Percentiles rank a stretch among this genome's conserved stretches.
Conservation (phyloP, 2,797 vertebrate genomes). For the Takifugu ocellatus region DNA sequence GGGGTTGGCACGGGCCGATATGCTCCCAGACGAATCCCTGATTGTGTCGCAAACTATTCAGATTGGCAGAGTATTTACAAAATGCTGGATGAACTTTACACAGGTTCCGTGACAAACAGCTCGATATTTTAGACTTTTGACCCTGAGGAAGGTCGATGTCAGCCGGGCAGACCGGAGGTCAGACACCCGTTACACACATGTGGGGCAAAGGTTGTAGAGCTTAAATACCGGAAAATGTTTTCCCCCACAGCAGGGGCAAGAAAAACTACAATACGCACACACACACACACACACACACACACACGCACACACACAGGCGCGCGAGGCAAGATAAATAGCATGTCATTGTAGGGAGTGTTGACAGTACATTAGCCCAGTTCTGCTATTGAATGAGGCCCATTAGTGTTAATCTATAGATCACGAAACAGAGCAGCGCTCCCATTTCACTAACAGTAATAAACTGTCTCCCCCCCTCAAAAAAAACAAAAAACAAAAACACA, state of each 20-base stretch:
- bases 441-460: conserved; percentile 31
- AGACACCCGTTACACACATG: too few species aligned
- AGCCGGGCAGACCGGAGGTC: too few species aligned
- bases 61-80: too few species aligned
- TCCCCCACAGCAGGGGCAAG: not conserved
- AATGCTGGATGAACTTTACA: too few species aligned
- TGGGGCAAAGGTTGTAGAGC: not conserved
- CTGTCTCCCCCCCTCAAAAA: conserved; percentile 28
- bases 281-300: not conserved
- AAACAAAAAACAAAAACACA: too few species aligned
- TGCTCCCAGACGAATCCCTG: too few species aligned
- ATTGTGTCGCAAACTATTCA: too few species aligned
- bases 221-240: not conserved
- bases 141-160: too few species aligned
- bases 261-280: not conserved
- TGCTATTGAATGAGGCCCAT: conserved; percentile 51
- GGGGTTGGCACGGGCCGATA: too few species aligned
- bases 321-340: conserved; percentile 27
- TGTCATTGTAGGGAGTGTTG: conserved; percentile 22
- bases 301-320: not conserved
- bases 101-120: too few species aligned
- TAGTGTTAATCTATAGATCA: conserved; percentile 61
- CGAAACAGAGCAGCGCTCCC: conserved; percentile 44
- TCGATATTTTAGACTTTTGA: too few species aligned
- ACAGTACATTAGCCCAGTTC: conserved; percentile 61